Conservation (phyloP, 2,113 vertebrate species). For the Sylvia atricapilla region DNA sequence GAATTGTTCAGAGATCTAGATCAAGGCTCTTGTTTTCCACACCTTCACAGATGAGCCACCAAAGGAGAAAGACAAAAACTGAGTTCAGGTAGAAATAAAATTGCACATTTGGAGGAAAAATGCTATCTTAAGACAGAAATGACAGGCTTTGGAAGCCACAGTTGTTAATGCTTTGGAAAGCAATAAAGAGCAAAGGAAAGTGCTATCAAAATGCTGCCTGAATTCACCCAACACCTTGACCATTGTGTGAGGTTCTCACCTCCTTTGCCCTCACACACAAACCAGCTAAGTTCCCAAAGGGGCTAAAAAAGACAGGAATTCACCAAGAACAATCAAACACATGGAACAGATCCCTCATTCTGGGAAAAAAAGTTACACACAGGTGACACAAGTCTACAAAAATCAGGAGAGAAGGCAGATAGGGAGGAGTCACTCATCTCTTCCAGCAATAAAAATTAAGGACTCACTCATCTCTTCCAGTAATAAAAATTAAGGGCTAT, state of each 20-base stretch:
- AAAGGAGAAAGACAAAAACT: not conserved
- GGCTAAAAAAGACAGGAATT: not conserved
- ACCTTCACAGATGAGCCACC: not conserved
- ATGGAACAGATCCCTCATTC: not conserved
- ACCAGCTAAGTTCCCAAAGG: not conserved
- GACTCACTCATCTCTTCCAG: not conserved
- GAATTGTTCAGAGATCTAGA: not conserved
- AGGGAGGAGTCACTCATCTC: not conserved
- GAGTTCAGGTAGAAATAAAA: not conserved
- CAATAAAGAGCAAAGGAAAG: not conserved
- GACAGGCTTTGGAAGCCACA: not conserved
- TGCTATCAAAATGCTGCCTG: not conserved
- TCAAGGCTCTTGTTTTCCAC: not conserved
- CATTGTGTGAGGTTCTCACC: accelerated
- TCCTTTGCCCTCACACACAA: not conserved
- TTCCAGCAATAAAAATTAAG: not conserved
- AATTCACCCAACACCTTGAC: not conserved
- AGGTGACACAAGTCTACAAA: not conserved
- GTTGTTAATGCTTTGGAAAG: not conserved
- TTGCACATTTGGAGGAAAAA: not conserved
- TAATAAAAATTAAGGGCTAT: not conserved
- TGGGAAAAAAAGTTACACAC: not conserved
- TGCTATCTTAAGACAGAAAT: not conserved
- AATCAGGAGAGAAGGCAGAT: not conserved
- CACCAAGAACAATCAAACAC: not conserved